Conservation (phyloP, 2,888 invertebrate species). For the Tetragnatha montana region DNA sequence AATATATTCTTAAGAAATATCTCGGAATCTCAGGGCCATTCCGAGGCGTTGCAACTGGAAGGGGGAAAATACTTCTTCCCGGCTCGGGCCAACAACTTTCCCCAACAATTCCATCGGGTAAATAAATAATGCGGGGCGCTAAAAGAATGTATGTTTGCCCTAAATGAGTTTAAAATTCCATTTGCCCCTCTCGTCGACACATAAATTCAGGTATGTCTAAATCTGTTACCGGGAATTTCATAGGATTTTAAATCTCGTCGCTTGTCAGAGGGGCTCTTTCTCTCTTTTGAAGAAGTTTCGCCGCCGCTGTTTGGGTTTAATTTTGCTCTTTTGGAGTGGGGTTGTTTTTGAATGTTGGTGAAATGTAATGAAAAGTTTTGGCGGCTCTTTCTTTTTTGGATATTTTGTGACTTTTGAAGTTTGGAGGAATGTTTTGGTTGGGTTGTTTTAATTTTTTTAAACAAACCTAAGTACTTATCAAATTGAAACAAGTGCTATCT, state of each 20-base stretch:
- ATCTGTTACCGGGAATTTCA: background rate
- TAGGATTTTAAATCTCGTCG: background rate
- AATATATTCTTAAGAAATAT: constrained; percentile 16
- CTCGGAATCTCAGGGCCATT: background rate
- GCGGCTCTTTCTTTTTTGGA: no score
- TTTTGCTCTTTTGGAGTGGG: background rate
- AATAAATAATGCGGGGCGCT: constrained; percentile 14
- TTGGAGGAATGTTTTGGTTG: no score
- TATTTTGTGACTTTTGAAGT: no score
- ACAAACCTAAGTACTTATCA: no score
- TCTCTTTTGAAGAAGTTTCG: background rate
- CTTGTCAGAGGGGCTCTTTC: background rate
- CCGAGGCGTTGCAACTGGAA: background rate
- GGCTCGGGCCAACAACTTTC: background rate
- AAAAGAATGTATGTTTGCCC: constrained; percentile 2
- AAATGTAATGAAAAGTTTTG: no score
- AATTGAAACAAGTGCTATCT: no score
- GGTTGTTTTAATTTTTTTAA: no score
- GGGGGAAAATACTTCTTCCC: background rate
- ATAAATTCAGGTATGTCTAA: constrained; percentile 21
- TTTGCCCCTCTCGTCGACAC: background rate
- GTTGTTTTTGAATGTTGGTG: no score
- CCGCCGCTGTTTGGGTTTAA: background rate
- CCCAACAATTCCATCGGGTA: constrained; percentile 15
- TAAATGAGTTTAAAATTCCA: constrained; percentile 36